Evolutionary conservation across 2,113 vertebrate species (phyloP), one percentile per base, ranked within the genome.

Genomic region (Fregata magnificens): DNA sequence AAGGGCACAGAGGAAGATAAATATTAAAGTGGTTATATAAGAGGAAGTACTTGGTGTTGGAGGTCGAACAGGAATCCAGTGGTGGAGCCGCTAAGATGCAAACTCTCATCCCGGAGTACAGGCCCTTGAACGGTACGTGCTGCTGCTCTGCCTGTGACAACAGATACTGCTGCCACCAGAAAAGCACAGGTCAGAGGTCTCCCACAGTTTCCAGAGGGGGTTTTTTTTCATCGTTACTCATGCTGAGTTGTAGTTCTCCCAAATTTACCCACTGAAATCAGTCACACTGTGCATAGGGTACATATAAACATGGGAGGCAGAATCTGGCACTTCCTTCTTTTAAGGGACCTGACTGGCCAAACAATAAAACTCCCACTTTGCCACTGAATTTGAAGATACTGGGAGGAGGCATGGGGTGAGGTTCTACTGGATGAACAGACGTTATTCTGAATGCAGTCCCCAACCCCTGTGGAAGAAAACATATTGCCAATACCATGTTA

Each of bases 111-210:
- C 20, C 24, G 12, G 34, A n/a, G 32, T 21, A n/a, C 16, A 66
- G 40, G 29, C 36, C 29, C 49, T 31, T 36, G 65, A 22, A 7
- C 16, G 18, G 16, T 13, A 4, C 0, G 0, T 40, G 19, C 47
- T 90, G 71, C 62, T 86, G 49, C 62, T 50, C 36, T 71, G 13
- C 8, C 20, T 81, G n/a, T 45, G 49, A 40, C 80, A 86, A 82
- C 12, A 53, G 53, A 19, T 40, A 7, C 40, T 66, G 55, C 50
- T 74, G 50, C 86, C 69, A 42, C 31, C 62, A 44, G 32, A 16
- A 59, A 52, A n/a, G 12, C 58, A 85, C 24, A 29, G 19, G 49
- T 52, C 44, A 89, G 31, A 61, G 25, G 5, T 31, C 29, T 80
- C 45, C 52, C 50, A 22, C 22, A 31, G 34, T 22, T 32, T 62